These are phyloP conservation scores for Parnassius mnemosyne DNA, from an alignment of 2,888 invertebrate genomes.

Conservation along the genomic window DNA sequence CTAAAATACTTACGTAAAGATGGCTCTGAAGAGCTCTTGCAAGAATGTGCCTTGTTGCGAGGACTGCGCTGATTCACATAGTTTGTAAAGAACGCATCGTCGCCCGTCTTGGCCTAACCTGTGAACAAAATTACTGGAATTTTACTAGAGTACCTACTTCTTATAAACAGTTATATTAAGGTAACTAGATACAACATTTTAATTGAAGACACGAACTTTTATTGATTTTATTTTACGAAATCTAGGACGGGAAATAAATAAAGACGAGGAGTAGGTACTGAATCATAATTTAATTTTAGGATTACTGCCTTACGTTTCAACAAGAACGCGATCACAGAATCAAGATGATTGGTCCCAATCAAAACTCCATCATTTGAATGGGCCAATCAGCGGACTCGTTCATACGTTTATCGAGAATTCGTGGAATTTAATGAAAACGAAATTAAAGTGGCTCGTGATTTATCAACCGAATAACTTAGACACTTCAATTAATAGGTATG, in stretches of 20 bases:
- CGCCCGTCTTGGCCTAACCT: constrained; percentile 80
- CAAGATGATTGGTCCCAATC: constrained; percentile 14
- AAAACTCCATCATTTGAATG: constrained; percentile 11
- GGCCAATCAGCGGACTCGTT: constrained; percentile 5
- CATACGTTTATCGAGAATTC: constrained; percentile 1
- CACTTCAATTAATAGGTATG: background rate
- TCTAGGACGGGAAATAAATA: no score
- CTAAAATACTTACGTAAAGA: constrained; percentile 82
- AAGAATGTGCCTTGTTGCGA: constrained; percentile 79
- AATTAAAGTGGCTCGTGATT: constrained; percentile 6
- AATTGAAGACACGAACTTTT: no score
- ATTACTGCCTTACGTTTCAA: background rate
- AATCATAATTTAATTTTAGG: no score
- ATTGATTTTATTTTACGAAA: no score
- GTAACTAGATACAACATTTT: no score
- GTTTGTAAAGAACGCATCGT: constrained; percentile 83
- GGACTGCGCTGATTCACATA: constrained; percentile 81
- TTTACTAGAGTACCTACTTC: no score
- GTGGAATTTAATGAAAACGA: constrained; percentile 8
- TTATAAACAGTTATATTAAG: no score
- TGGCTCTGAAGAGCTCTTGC: constrained; percentile 82
- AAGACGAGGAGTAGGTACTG: no score
- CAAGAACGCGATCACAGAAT: background rate
- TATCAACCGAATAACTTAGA: constrained; percentile 7
- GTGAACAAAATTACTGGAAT: constrained; percentile 19